These are phyloP conservation scores for Plebejus argus DNA, from an alignment of 2,888 invertebrate species.

Conservation along the genomic window DNA sequence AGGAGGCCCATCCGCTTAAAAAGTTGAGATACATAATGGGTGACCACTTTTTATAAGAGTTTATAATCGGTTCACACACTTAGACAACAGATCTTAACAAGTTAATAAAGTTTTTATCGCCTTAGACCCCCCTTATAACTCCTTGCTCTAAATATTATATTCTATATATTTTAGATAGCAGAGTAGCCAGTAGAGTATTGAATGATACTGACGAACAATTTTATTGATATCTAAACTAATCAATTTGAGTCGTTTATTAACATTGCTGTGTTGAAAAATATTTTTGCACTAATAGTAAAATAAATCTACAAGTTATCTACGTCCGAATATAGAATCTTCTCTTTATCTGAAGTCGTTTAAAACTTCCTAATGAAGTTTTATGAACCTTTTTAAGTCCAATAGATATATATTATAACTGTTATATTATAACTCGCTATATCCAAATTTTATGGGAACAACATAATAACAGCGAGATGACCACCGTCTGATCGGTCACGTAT, in stretches of 20 bases:
- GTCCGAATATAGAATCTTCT: too few species aligned
- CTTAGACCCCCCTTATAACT: background rate
- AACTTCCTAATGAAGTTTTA: too few species aligned
- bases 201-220: too few species aligned
- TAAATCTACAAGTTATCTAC: too few species aligned
- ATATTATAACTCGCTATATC: background rate
- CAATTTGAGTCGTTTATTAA: too few species aligned
- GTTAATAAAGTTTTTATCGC: background rate
- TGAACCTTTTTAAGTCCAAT: background rate
- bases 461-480: conserved; percentile 7
- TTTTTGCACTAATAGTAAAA: too few species aligned
- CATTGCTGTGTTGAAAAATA: too few species aligned
- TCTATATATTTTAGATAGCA: too few species aligned
- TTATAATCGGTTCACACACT: conserved; percentile 1
- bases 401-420: background rate
- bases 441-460: conserved; percentile 10
- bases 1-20: conserved; percentile 47
- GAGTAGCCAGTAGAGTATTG: too few species aligned
- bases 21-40: conserved; percentile 31
- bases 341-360: too few species aligned
- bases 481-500: conserved; percentile 2
- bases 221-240: too few species aligned
- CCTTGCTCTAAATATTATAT: background rate
- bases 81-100: background rate
- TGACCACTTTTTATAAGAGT: background rate